Evolutionary conservation across 2,888 invertebrate genomes (phyloP).

Genomic region (Cheilosia soror): DNA sequence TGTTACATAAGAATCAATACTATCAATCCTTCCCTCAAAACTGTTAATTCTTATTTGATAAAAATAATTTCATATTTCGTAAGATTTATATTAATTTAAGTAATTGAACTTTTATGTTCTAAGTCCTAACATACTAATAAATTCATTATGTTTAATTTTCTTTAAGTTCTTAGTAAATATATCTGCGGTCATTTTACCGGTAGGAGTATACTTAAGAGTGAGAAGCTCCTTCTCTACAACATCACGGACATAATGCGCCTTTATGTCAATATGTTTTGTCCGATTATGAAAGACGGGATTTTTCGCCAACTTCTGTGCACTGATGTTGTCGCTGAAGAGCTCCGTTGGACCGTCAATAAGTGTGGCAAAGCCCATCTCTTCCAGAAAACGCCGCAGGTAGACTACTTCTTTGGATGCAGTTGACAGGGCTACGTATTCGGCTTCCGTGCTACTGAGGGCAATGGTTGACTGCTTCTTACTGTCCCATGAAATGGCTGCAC

Average conservation of each 20-base stretch:
- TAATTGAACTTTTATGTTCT: conserved; percentile 4
- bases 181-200: conserved; percentile 43
- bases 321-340: conserved; percentile 38
- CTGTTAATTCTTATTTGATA: background rate
- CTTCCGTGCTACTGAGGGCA: conserved; percentile 44
- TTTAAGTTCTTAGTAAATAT: conserved; percentile 41
- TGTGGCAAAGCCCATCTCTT: conserved; percentile 32
- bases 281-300: conserved; percentile 44
- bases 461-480: conserved; percentile 24
- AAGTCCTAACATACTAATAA: conserved; percentile 3
- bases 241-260: conserved; percentile 50
- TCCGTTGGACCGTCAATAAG: conserved; percentile 24
- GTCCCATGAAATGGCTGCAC: conserved; percentile 35
- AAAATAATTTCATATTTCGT: background rate
- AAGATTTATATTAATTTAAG: background rate
- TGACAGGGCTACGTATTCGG: conserved; percentile 59
- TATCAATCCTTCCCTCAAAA: background rate
- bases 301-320: conserved; percentile 36
- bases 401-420: conserved; percentile 39
- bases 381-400: conserved; percentile 20
- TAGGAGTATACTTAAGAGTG: conserved; percentile 22
- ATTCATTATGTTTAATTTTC: conserved; percentile 32
- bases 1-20: background rate
- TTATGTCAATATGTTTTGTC: conserved; percentile 48
- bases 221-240: conserved; percentile 27